Base-by-base conservation (phyloP, 2,797 vertebrate species). In the Erpetoichthys calabaricus region DNA sequence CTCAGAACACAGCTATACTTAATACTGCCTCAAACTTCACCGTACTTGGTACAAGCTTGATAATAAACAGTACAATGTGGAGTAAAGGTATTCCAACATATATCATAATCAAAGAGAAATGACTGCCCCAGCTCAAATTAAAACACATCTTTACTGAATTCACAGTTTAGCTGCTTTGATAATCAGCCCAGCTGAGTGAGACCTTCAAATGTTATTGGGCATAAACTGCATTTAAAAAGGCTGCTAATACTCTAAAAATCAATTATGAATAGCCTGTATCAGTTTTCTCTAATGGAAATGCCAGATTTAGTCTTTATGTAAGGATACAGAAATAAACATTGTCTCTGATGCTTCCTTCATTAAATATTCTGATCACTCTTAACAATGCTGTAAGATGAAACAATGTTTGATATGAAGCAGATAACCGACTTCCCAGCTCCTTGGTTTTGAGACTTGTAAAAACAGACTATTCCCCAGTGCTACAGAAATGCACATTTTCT, bases 1-100 rank as follows among this genome's bases (percentile, higher is more conserved):
- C 82, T 74, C 76, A 81, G 74, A 77, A 78, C 70, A 45, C 73
- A 79, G 75, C 69, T 61, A 65, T 70, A 72, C 73, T 77, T 67
- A 62, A 58, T 44, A 56, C 51, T 10, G 60, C 43, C 50, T 47
- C 52, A 56, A 49, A 54, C 63, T 58, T 54, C 56, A 56, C 71
- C 73, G 63, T 62, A 56, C 60, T 73, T 73, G 72, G 72, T 70
- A 65, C 53, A 63, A 47, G 45, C 51, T 42, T 61, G 60, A 53
- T n/a, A 49, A 25, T 25, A 25, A 25, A 25, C 25, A 25, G 25
- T 25, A 25, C 25, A 25, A 25, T 25, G 25, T 25, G 25, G 25
- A 25, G 25, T 25, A 25, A 25, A 25, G 2, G 25, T 25, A 25
- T 25, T 25, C 25, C 2, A 25, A 25, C 25, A 25, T 25, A 25